These are phyloP conservation scores for Homarus americanus DNA, from an alignment of 1,140 invertebrate genomes.

Conservation along the genomic window DNA sequence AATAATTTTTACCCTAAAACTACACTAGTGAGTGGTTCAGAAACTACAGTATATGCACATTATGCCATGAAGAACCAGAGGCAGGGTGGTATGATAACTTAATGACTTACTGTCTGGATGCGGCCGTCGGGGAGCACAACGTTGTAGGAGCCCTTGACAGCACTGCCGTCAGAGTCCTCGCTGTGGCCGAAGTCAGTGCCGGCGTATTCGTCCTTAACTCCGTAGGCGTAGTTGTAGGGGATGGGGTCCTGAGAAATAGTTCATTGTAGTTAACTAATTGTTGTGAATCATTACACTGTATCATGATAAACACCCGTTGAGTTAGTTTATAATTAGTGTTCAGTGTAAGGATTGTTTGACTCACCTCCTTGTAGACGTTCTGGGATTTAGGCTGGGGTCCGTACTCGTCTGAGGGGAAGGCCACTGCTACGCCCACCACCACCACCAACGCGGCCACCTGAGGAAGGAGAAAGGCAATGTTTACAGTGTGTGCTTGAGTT, in stretches of 20 bases:
- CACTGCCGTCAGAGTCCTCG: constrained; percentile 75
- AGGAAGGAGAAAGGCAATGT: not conserved
- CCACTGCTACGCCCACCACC: not conserved
- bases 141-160: constrained; percentile 75
- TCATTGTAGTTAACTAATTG: too few relatives aligned
- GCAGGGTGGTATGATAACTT: not conserved
- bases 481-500: not conserved
- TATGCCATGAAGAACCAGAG: too few relatives aligned
- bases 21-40: too few relatives aligned
- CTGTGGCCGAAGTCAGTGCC: constrained; percentile 75
- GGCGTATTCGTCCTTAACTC: constrained; percentile 75
- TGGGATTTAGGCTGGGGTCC: not conserved
- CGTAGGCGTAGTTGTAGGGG: constrained; percentile 75
- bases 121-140: constrained; percentile 76
- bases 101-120: constrained; percentile 74
- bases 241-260: too few relatives aligned
- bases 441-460: constrained; percentile 22
- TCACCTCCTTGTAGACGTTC: constrained; percentile 22
- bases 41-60: too few relatives aligned
- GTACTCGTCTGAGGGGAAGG: constrained; percentile 9
- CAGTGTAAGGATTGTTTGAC: not conserved
- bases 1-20: too few relatives aligned
- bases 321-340: not conserved
- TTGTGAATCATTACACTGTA: too few relatives aligned
- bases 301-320: too few relatives aligned